These are phyloP conservation scores for Drosophila santomea DNA, from an alignment of 1,140 invertebrate genomes.

Conservation along the genomic window DNA sequence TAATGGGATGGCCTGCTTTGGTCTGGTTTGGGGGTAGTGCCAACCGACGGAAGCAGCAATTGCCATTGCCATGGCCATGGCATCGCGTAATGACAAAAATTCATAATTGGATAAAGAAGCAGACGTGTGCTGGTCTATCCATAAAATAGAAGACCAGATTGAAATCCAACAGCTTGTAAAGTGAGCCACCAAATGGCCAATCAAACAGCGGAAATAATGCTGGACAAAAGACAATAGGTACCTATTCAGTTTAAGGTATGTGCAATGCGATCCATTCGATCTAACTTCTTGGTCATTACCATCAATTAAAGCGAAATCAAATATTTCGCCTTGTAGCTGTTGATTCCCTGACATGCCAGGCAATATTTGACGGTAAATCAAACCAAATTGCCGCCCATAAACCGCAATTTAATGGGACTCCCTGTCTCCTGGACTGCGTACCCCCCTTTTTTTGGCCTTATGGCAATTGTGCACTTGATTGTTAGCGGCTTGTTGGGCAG, in stretches of 20 bases:
- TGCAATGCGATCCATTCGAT: too few relatives aligned
- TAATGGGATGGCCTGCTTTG: conserved; percentile 7
- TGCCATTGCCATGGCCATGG: conserved; percentile 58
- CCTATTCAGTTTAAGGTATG: not conserved
- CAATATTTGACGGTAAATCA: conserved; percentile 21
- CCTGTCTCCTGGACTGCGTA: conserved; percentile 15
- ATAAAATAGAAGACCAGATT: conserved; percentile 30
- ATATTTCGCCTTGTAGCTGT: conserved; percentile 5
- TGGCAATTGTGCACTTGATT: conserved; percentile 75
- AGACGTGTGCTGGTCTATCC: conserved; percentile 53
- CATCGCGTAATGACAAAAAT: conserved; percentile 76
- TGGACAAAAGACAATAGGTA: too few relatives aligned
- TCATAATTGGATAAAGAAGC: conserved; percentile 84
- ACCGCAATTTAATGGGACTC: conserved; percentile 50
- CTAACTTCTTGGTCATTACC: not conserved
- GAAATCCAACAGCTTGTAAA: conserved; percentile 40
- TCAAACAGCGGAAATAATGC: not conserved
- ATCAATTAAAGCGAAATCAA: conserved; percentile 16
- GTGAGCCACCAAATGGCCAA: not conserved
- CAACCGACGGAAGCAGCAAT: conserved; percentile 37
- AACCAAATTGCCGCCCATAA: conserved; percentile 34
- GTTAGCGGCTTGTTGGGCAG: conserved; percentile 76
- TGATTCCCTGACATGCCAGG: not conserved
- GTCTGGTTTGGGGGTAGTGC: not conserved
- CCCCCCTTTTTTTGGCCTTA: conserved; percentile 20